Evolutionary conservation across 2,113 vertebrate genomes (phyloP).

Genomic region (Psammodynastes pulverulentus): DNA sequence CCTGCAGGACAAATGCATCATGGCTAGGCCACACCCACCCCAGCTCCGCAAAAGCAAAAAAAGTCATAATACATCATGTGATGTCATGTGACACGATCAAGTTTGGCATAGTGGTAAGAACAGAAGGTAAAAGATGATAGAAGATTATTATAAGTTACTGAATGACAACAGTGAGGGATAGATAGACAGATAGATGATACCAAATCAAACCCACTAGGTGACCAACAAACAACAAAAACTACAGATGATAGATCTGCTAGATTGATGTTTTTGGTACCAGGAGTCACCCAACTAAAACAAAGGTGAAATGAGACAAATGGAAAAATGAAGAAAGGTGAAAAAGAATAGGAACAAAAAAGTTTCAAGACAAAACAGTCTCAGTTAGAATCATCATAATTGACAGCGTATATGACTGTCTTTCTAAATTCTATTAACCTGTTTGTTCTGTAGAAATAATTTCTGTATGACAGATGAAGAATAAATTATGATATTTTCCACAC

Average conservation of each 20-base stretch:
- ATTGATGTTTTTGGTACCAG: not conserved
- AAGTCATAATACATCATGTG: too few relatives aligned
- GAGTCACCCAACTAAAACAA: not conserved
- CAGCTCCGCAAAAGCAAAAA: too few relatives aligned
- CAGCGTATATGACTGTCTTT: constrained; percentile 4
- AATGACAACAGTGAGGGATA: not conserved
- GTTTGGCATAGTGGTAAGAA: not conserved
- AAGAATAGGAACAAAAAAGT: not conserved
- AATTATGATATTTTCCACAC: constrained; percentile 26
- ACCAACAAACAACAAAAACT: not conserved
- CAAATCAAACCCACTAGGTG: not conserved
- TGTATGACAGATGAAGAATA: constrained; percentile 30
- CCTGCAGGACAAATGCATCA: too few relatives aligned
- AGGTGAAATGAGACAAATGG: not conserved
- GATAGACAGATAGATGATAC: not conserved
- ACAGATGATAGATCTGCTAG: not conserved
- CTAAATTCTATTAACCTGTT: constrained; percentile 26
- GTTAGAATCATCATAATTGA: not conserved
- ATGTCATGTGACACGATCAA: too few relatives aligned
- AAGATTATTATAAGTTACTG: not conserved
- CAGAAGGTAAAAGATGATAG: not conserved
- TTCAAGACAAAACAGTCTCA: constrained; percentile 22
- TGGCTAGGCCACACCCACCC: too few relatives aligned
- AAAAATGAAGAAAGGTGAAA: not conserved
- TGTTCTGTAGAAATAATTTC: constrained; percentile 26